Conservation (phyloP, 2,113 vertebrate species). For the Astur gentilis region DNA sequence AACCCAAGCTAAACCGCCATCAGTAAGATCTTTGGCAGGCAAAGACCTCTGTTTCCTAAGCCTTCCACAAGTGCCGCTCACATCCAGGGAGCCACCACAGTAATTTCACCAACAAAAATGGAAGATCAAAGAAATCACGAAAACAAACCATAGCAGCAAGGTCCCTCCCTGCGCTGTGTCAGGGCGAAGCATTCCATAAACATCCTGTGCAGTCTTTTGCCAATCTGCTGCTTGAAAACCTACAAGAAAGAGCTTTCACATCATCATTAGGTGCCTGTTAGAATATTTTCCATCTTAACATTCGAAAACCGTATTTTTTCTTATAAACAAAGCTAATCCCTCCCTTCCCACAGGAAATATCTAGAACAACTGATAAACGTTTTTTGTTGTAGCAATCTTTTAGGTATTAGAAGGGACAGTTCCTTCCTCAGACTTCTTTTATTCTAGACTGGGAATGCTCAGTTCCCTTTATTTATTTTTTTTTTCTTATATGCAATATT, state of each 20-base stretch:
- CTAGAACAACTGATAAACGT: not conserved
- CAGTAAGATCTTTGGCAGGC: not conserved
- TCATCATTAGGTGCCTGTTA: not conserved
- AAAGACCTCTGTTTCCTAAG: not conserved
- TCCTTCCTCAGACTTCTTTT: not conserved
- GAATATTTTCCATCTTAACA: not conserved
- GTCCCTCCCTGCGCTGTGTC: not conserved
- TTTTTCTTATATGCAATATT: not conserved
- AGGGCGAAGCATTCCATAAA: not conserved
- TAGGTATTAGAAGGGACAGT: not conserved
- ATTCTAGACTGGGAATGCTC: not conserved
- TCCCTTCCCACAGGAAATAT: not conserved
- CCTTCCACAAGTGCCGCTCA: not conserved
- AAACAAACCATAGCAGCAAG: not conserved
- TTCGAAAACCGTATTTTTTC: not conserved
- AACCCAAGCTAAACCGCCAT: not conserved
- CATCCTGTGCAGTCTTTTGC: fast-evolving
- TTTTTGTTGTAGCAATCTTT: not conserved
- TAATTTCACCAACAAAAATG: not conserved
- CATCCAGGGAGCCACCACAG: not conserved
- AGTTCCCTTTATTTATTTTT: not conserved
- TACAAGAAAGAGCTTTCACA: not conserved
- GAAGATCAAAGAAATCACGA: not conserved
- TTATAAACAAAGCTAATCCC: not conserved
- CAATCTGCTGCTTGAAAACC: not conserved